phyloP scores from a whole-genome alignment of 2,888 invertebrate genomes.

The Ornithoptera priamus region DNA sequence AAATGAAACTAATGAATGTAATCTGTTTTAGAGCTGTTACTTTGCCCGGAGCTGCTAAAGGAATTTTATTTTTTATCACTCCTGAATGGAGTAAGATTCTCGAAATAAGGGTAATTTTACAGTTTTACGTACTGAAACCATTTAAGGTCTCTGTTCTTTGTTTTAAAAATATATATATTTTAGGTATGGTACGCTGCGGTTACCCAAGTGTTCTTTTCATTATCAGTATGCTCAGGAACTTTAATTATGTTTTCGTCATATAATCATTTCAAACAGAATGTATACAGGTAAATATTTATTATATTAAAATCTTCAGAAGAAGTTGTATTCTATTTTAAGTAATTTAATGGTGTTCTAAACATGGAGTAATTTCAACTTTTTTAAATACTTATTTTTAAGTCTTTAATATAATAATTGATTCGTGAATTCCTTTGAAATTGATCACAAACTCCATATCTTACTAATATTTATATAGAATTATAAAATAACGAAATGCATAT shows the following conservation, averaged over 20 bases:
- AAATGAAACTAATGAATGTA: conserved; percentile 5
- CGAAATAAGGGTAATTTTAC: conserved; percentile 79
- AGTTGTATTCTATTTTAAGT: neutral
- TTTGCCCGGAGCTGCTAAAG: conserved; percentile 85
- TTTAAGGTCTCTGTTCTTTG: neutral
- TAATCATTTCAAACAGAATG: conserved; percentile 85
- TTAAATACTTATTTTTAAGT: too few relatives aligned
- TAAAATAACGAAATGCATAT: too few relatives aligned
- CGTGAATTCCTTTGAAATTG: too few relatives aligned
- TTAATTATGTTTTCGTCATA: conserved; percentile 86
- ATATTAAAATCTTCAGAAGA: neutral
- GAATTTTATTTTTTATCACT: conserved; percentile 88
- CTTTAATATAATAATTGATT: too few relatives aligned
- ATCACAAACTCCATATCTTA: too few relatives aligned
- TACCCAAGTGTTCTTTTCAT: conserved; percentile 89
- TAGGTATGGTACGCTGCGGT: conserved; percentile 90
- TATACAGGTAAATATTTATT: conserved; percentile 79
- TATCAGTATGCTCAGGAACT: conserved; percentile 87
- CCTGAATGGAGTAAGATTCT: conserved; percentile 88
- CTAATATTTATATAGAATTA: too few relatives aligned
- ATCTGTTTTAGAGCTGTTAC: conserved; percentile 75
- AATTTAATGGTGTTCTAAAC: neutral
- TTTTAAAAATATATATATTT: conserved; percentile 11
- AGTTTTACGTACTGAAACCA: neutral
- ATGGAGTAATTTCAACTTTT: too few relatives aligned